Base-by-base conservation (phyloP, 2,113 vertebrate genomes). In the Phocoena phocoena region DNA sequence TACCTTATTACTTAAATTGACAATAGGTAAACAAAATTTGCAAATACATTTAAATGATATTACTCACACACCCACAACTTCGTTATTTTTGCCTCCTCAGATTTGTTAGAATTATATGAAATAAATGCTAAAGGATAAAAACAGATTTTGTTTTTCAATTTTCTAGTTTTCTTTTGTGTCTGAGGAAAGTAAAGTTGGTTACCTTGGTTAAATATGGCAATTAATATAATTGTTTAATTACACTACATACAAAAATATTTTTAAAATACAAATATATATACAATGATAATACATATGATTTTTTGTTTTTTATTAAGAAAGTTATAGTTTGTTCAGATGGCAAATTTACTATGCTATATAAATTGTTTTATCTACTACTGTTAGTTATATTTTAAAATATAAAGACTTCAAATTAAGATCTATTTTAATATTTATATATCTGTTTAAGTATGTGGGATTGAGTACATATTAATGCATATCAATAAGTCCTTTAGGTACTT, bases 61-160 rank as follows among this genome's bases (percentile, higher is more conserved):
- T 31, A 83, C 9, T 68, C n/a, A 73, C 7, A 73, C 13, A 76
- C 41, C 38, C 38, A 81, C 4, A 71, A 44, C 62, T 70, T 77
- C 73, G 5, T 70, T 93, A 60, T 90, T 88, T 83, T 44, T 36
- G 9, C 31, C 68, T 90, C 31, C 58, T 84, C 63, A 83, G 53
- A 88, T 88, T 88, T 93, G 31, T 93, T 91, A 85, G 76, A 93
- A 67, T 82, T 94, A 68, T 36, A 41, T 88, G 33, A 74, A 88
- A 55, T 60, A 81, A n/a, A 2, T 81, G 25, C 33, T 74, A 13
- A 88, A 84, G 8, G 28, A 62, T 60, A 88, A 79, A 93, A 94
- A 62, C 17, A 88, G 12, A 53, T 63, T 93, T 90, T 88, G 41
- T 10, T 55, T 90, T 96, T 96, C 50, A 80, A 80, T 70, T 87